Conservation (phyloP, 2,113 vertebrate species). For the Odocoileus virginianus region DNA sequence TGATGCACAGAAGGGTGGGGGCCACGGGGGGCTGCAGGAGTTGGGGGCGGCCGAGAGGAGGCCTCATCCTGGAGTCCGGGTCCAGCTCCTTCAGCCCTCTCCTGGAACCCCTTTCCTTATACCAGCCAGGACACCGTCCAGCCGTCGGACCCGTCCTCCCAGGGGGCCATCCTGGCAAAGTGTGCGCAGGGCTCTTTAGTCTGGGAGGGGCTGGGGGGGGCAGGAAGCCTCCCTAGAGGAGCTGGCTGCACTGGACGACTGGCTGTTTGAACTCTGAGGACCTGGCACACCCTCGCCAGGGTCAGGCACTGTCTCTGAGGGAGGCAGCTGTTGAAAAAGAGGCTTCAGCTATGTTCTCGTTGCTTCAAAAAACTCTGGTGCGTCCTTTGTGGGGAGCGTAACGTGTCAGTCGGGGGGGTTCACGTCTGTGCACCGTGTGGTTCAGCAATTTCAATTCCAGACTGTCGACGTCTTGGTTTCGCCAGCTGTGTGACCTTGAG, state of each 20-base stretch:
- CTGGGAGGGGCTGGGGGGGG: neutral
- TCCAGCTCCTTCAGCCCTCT: neutral
- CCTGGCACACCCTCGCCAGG: neutral
- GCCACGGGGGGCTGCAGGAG: accelerated
- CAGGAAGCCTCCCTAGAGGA: neutral
- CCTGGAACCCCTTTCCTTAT: neutral
- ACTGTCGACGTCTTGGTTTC: neutral
- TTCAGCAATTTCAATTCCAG: neutral
- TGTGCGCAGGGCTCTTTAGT: neutral
- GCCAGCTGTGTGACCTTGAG: neutral
- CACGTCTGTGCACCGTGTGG: neutral
- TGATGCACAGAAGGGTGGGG: neutral
- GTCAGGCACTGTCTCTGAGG: neutral
- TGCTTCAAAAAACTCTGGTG: neutral
- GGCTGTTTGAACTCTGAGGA: neutral
- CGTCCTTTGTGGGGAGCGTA: neutral
- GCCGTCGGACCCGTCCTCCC: neutral
- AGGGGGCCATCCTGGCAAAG: neutral
- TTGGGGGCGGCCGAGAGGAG: accelerated
- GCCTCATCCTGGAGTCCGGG: neutral
- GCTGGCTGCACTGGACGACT: neutral
- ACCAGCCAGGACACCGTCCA: neutral
- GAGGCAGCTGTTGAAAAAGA: neutral
- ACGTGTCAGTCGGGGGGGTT: neutral
- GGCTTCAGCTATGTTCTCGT: neutral